Evolutionary conservation across 2,888 invertebrate species (phyloP), one percentile per base, ranked within the genome.

Genomic region (Acleris laterana): DNA sequence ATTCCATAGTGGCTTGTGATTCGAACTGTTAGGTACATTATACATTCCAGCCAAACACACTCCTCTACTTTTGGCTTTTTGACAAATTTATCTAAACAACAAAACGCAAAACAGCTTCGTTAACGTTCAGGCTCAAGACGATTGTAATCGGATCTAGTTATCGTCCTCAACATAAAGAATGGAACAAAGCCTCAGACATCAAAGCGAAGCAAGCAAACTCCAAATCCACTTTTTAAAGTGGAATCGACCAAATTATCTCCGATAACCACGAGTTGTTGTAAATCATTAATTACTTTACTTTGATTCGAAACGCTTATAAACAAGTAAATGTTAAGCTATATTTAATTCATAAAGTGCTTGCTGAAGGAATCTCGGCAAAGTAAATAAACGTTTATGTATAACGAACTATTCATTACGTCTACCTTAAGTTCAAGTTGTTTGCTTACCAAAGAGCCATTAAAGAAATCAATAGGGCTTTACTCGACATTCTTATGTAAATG

Each of bases 141-240:
- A 32, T 46, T 53, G 28, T 59, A 62, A 58, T 44, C 63, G 13
- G 58, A 53, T 64, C 17, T 48, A 19, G 52, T 32, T 25, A 52
- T 52, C 32, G 38, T n/a, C 42, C 44, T 52, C 9, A 38, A 19
- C n/a, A 22, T 13, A 44, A 63, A 20, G 32, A 61, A 52, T 53
- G 46, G 44, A 46, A 46, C 25, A 46, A 57, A 28, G 57, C 52
- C 51, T 58, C 46, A 52, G 32, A 44, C 51, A 46, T 52, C 51
- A 49, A 62, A 50, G 55, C 20, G 5, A 28, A 16, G 19, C 42
- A 38, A 38, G 13, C 38, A 13, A 38, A 38, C 38, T 38, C 38
- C 38, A 32, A 49, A 48, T 16, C 48, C 49, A 17, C 4, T 20
- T 55, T 17, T 32, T 49, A 38, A 20, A 48, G 32, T 19, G 28